Evolutionary conservation across 2,888 invertebrate genomes (phyloP), one percentile per base, ranked within the genome.

Genomic region (Pristionchus japonicus): DNA sequence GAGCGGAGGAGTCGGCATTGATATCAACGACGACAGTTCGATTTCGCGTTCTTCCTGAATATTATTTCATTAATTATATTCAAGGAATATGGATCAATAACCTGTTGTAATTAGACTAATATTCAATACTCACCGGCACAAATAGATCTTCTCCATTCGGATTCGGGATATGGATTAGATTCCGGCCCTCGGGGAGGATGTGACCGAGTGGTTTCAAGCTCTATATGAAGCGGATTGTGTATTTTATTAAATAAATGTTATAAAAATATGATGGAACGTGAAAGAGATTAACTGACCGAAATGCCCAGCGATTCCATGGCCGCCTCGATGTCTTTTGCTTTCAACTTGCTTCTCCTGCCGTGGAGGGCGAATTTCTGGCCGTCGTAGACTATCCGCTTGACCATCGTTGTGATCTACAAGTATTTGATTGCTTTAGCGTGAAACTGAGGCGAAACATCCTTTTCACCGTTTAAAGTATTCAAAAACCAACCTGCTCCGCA

Each of bases 281-380:
- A 61, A 23, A 27, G 23, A 0, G 34, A 27, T 0, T 0, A 37
- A 88, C 43, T 40, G 31, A 89, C 89, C 31, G 43, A 64, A 3
- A 88, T 20, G 47, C 86, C 86, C 11, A 74, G 47, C 17, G 40
- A 20, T 3, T 86, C 74, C 37, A 89, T 27, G 1, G 89, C 86
- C 1, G 89, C 77, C 57, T 89, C 89, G 17, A 89, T 64, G 27
- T 89, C 89, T 27, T 34, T 43, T 43, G 88, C 49, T 15, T 83
- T 89, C 85, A 92, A 52, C 84, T 86, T 86, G n/a, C 37, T 64
- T 49, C 92, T 86, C 77, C 92, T 67, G 23, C 90, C 92, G 86
- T 90, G 88, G 17, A 89, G 27, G 40, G 91, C 88, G 74, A 91
- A 92, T 61, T 90, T 89, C 37, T 88, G 84, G 7, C 91, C 91